These are phyloP conservation scores for Lathronympha strigana DNA, from an alignment of 2,888 invertebrate genomes.

Conservation along the genomic window DNA sequence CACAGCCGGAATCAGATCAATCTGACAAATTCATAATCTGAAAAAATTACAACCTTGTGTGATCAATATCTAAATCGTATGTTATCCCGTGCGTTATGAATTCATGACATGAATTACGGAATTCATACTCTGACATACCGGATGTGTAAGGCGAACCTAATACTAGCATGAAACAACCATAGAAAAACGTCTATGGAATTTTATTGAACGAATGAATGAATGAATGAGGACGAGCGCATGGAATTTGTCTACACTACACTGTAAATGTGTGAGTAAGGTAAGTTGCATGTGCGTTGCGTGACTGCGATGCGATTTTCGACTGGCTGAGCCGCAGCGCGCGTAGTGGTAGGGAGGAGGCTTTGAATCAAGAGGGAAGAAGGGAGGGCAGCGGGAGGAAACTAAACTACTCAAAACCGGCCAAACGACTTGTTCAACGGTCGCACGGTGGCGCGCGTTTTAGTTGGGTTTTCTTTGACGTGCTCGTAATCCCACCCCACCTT, in stretches of 20 bases:
- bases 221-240: slow-evolving; percentile 5
- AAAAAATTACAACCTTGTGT: no score
- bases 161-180: no score
- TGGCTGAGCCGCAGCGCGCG: slow-evolving; percentile 42
- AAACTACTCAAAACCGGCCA: slow-evolving; percentile 73
- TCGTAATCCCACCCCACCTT: slow-evolving; percentile 66
- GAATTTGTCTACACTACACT: background rate
- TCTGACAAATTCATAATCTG: no score
- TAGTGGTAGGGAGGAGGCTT: slow-evolving; percentile 68
- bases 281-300: slow-evolving; percentile 27
- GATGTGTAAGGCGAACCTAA: no score
- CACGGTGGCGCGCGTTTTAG: slow-evolving; percentile 72
- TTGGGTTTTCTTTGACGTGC: slow-evolving; percentile 64
- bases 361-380: slow-evolving; percentile 63
- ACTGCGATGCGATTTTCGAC: slow-evolving; percentile 42
- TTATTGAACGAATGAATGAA: background rate
- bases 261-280: background rate
- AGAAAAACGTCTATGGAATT: no score
- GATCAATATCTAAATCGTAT: no score
- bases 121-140: no score
- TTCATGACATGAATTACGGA: no score
- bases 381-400: slow-evolving; percentile 60
- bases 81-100: no score
- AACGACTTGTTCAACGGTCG: slow-evolving; percentile 80
- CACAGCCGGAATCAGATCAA: no score